A percentile compares a stretch with the other conserved stretches of the same genome.
phyloP scores from a whole-genome alignment of 2,113 vertebrate genomes.

The Cololabis saira region DNA sequence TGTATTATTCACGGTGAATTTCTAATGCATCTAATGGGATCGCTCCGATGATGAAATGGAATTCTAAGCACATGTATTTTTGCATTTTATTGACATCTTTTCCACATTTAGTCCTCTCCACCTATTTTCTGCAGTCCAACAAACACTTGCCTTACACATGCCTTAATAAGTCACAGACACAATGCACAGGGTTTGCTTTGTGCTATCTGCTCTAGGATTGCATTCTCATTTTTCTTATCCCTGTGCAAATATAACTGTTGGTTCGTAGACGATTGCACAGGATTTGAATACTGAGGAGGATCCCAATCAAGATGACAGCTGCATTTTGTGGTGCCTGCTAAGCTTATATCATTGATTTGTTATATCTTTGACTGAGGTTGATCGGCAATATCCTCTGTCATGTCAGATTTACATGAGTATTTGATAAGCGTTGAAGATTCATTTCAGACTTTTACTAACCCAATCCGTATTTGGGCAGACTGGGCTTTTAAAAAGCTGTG shows the following conservation, averaged over 20 bases:
- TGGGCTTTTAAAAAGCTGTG: constrained; percentile 48
- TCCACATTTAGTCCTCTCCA: constrained; percentile 12
- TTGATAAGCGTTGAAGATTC: constrained; percentile 39
- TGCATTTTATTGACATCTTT: constrained; percentile 31
- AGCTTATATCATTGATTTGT: too few relatives aligned
- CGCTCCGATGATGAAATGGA: neutral
- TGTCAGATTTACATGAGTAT: constrained; percentile 34
- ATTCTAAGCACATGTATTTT: constrained; percentile 37
- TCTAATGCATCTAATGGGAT: constrained; percentile 35
- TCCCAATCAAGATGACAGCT: neutral
- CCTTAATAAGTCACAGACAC: constrained; percentile 25
- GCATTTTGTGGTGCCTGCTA: too few relatives aligned
- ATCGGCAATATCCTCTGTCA: constrained; percentile 37
- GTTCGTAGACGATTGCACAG: constrained; percentile 23
- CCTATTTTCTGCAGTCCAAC: constrained; percentile 23
- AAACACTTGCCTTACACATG: too few relatives aligned
- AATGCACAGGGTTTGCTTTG: too few relatives aligned
- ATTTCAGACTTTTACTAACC: constrained; percentile 42
- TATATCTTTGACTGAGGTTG: constrained; percentile 56
- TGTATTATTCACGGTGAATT: constrained; percentile 39
- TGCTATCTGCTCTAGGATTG: too few relatives aligned
- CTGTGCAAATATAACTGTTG: constrained; percentile 40
- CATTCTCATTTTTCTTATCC: constrained; percentile 39
- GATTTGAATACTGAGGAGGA: constrained; percentile 40
- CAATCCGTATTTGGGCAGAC: constrained; percentile 34